These are phyloP conservation scores for Leucophenga maculata DNA, from an alignment of 2,888 invertebrate species.

Conservation along the genomic window DNA sequence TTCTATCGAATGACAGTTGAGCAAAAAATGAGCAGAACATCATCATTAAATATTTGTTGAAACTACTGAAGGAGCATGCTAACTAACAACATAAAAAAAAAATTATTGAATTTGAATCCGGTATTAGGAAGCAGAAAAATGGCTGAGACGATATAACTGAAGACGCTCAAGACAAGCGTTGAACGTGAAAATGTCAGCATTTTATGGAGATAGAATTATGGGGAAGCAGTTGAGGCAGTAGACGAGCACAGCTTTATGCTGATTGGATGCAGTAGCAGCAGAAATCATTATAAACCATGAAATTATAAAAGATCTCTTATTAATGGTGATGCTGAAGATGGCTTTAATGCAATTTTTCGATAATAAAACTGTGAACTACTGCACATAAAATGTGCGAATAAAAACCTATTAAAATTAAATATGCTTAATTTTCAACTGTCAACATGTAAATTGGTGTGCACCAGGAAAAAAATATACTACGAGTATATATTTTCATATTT, in stretches of 20 bases:
- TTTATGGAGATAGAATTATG: slow-evolving; percentile 2
- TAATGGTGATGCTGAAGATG: too few relatives aligned
- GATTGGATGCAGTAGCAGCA: slow-evolving; percentile 30
- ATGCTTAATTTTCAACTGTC: neutral
- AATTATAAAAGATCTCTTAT: slow-evolving; percentile 28
- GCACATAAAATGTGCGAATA: too few relatives aligned
- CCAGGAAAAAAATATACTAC: neutral
- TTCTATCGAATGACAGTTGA: neutral
- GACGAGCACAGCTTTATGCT: slow-evolving; percentile 22
- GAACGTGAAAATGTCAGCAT: slow-evolving; percentile 11
- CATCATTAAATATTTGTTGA: slow-evolving; percentile 15
- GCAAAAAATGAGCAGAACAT: neutral
- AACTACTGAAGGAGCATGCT: neutral
- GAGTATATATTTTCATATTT: slow-evolving; percentile 34
- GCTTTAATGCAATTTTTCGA: neutral
- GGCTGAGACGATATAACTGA: slow-evolving; percentile 16
- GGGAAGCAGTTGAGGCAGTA: slow-evolving; percentile 19
- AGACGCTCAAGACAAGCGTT: too few relatives aligned
- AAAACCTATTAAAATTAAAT: neutral
- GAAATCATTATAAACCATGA: slow-evolving; percentile 16
- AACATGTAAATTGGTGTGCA: neutral
- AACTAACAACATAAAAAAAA: slow-evolving; percentile 25
- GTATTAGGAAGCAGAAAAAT: slow-evolving; percentile 12
- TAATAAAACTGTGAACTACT: too few relatives aligned
- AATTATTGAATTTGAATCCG: slow-evolving; percentile 54